Percentiles rank a stretch among this genome's conserved stretches.
Conservation (phyloP, 2,888 invertebrate genomes). For the Unio delphinus region DNA sequence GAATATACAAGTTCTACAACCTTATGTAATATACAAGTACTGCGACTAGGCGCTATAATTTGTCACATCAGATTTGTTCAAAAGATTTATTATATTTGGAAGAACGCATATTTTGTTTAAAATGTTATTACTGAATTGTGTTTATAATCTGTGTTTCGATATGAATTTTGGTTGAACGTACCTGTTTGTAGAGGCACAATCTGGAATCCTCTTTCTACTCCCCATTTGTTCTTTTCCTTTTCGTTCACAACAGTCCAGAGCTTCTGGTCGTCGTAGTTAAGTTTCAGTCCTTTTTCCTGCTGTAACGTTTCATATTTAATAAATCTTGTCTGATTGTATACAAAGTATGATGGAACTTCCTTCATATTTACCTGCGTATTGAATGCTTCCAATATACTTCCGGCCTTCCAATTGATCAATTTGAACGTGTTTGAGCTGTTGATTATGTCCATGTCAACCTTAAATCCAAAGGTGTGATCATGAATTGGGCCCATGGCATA, state of each 20-base stretch:
- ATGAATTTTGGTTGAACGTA: neutral
- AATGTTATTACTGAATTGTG: neutral
- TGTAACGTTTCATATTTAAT: conserved; percentile 22
- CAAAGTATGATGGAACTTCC: conserved; percentile 16
- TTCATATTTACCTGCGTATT: conserved; percentile 3
- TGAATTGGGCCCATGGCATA: conserved; percentile 24
- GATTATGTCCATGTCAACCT: conserved; percentile 33
- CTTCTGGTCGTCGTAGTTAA: conserved; percentile 20
- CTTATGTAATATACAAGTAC: too few relatives aligned
- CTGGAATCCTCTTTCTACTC: conserved; percentile 21
- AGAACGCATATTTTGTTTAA: too few relatives aligned
- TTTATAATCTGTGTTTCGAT: neutral
- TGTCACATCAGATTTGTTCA: too few relatives aligned
- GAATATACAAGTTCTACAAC: too few relatives aligned
- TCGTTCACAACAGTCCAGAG: conserved; percentile 29
- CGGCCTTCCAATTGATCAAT: conserved; percentile 27
- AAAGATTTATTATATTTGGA: too few relatives aligned
- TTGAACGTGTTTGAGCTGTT: conserved; percentile 23
- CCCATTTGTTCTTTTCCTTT: conserved; percentile 22
- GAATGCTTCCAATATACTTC: conserved; percentile 13
- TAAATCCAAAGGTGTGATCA: conserved; percentile 34
- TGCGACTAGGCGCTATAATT: too few relatives aligned
- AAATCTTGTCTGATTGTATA: conserved; percentile 27
- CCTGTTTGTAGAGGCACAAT: conserved; percentile 20
- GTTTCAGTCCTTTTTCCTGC: conserved; percentile 19